Percentiles rank a stretch among this genome's conserved stretches.
These are phyloP conservation scores for Matsumyia berberina DNA, from an alignment of 2,888 invertebrate species.

Conservation along the genomic window DNA sequence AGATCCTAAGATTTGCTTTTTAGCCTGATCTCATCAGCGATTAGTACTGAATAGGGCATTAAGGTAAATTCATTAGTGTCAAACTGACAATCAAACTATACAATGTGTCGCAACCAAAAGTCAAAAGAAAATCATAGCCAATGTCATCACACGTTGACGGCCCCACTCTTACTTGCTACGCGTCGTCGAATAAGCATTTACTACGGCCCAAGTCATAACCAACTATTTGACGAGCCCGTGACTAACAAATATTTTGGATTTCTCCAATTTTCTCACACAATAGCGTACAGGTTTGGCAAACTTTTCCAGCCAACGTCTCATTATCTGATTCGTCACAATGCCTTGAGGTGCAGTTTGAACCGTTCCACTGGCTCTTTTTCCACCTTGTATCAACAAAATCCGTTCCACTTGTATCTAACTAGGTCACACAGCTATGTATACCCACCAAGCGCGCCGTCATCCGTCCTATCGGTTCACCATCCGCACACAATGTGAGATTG, in stretches of 20 bases:
- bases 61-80: too few relatives aligned
- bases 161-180: too few relatives aligned
- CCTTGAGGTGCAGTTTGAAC: constrained; percentile 50
- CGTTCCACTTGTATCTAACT: constrained; percentile 64
- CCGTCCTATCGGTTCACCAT: constrained; percentile 12
- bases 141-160: too few relatives aligned
- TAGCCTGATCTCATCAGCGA: too few relatives aligned
- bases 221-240: too few relatives aligned
- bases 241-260: constrained; percentile 7
- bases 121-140: too few relatives aligned
- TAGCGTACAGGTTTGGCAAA: neutral
- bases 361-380: constrained; percentile 37
- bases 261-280: constrained; percentile 19
- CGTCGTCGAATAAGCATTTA: too few relatives aligned
- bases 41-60: too few relatives aligned
- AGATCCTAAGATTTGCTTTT: too few relatives aligned
- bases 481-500: neutral
- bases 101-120: too few relatives aligned
- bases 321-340: constrained; percentile 40
- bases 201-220: too few relatives aligned
- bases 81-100: too few relatives aligned
- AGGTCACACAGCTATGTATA: constrained; percentile 34
- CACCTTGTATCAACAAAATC: constrained; percentile 36
- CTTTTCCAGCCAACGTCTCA: constrained; percentile 16
- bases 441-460: neutral